Evolutionary conservation across 2,888 invertebrate species (phyloP).

Genomic region (Synanthedon formicaeformis): DNA sequence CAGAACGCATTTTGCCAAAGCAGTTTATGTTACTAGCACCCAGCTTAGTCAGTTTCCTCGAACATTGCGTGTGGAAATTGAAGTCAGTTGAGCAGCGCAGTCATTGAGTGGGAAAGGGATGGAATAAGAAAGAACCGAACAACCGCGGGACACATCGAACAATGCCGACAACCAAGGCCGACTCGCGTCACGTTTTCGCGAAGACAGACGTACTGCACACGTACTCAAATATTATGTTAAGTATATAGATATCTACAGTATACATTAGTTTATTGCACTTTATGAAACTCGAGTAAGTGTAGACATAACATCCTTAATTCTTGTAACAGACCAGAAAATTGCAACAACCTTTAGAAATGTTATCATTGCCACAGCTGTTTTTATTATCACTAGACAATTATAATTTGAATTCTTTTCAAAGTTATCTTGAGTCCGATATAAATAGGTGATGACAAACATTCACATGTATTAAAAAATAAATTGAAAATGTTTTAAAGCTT

Average conservation of each 20-base stretch:
- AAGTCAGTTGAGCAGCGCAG: conserved; percentile 39
- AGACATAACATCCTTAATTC: no score
- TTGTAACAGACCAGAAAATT: no score
- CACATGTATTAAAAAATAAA: no score
- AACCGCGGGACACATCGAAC: conserved; percentile 39
- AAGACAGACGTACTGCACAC: conserved; percentile 50
- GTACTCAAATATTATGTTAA: not conserved
- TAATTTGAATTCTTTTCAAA: no score
- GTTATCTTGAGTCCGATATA: no score
- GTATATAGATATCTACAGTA: not conserved
- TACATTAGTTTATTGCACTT: conserved; percentile 40
- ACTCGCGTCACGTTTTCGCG: conserved; percentile 55
- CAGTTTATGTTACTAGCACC: conserved; percentile 11
- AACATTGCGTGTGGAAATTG: conserved; percentile 55
- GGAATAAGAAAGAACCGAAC: conserved; percentile 23
- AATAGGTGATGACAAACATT: no score
- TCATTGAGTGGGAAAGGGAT: conserved; percentile 55
- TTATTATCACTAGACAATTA: no score
- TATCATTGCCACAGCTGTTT: no score
- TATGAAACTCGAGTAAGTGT: not conserved
- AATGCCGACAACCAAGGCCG: conserved; percentile 61
- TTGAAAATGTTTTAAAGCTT: not conserved
- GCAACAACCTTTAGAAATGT: no score
- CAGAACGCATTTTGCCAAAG: conserved; percentile 31
- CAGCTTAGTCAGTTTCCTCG: conserved; percentile 61